These are phyloP conservation scores for Pangasius krempfi DNA, from an alignment of 2,797 vertebrate species.

Conservation along the genomic window DNA sequence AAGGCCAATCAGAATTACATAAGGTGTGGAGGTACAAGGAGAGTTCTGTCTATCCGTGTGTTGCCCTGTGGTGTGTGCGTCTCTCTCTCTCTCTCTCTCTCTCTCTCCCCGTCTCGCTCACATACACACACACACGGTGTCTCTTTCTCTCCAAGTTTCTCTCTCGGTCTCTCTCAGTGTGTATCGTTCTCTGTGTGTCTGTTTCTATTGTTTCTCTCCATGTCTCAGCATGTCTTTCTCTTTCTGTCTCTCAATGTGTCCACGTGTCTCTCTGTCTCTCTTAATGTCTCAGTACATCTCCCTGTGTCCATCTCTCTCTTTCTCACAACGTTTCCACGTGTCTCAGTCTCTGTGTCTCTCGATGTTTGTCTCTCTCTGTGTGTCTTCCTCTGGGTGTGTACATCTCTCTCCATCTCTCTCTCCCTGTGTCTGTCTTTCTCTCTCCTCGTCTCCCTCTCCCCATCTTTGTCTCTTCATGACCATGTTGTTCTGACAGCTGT, in stretches of 20 bases:
- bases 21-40: slow-evolving; percentile 3
- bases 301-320: background rate
- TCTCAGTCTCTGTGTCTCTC: background rate
- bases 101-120: too few species aligned
- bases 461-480: background rate
- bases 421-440: background rate
- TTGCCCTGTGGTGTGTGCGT: background rate
- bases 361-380: background rate
- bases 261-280: background rate
- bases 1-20: slow-evolving; percentile 23
- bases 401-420: background rate
- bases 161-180: background rate
- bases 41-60: background rate
- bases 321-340: background rate
- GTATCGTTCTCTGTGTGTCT: too few species aligned
- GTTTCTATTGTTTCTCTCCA: background rate
- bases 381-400: too few species aligned
- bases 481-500: background rate
- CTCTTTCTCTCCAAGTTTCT: background rate
- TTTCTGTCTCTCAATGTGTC: background rate
- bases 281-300: background rate
- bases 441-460: background rate
- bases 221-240: background rate
- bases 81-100: too few species aligned
- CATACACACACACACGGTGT: too few species aligned